phyloP scores from a whole-genome alignment of 2,888 invertebrate genomes.

The Stenichneumon culpator region DNA sequence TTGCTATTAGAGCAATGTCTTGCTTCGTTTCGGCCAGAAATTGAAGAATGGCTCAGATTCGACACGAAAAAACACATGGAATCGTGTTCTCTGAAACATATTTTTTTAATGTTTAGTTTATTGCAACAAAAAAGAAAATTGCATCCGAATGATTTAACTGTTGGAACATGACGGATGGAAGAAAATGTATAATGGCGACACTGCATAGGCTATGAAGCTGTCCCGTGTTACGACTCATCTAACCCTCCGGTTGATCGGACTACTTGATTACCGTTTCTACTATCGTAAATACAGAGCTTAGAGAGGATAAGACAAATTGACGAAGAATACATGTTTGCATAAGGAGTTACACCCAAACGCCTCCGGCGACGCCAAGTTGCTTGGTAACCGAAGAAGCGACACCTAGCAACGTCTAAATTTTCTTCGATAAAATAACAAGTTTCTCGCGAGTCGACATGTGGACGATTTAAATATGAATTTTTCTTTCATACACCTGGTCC shows the following conservation, averaged over 20 bases:
- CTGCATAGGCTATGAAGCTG: slow-evolving; percentile 13
- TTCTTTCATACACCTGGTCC: neutral
- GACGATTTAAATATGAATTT: neutral
- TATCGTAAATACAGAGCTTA: slow-evolving; percentile 39
- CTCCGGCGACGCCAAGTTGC: neutral
- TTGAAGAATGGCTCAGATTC: neutral
- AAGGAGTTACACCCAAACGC: slow-evolving; percentile 36
- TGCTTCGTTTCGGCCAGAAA: neutral
- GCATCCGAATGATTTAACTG: neutral
- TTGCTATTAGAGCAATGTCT: neutral
- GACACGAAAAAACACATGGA: neutral
- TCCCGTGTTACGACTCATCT: slow-evolving; percentile 32
- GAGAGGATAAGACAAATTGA: slow-evolving; percentile 34
- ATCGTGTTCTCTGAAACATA: too few species aligned
- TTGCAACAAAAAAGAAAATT: neutral
- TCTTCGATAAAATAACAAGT: neutral
- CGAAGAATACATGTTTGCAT: slow-evolving; percentile 44
- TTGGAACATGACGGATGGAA: neutral
- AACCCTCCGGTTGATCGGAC: slow-evolving; percentile 46
- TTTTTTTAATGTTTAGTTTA: too few species aligned
- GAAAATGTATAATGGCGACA: slow-evolving; percentile 29
- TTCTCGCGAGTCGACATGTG: neutral
- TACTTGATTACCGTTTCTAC: slow-evolving; percentile 33
- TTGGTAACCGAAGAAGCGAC: neutral
- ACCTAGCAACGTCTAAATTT: neutral